phyloP scores from a whole-genome alignment of 2,888 invertebrate species.

The Limulus polyphemus region DNA sequence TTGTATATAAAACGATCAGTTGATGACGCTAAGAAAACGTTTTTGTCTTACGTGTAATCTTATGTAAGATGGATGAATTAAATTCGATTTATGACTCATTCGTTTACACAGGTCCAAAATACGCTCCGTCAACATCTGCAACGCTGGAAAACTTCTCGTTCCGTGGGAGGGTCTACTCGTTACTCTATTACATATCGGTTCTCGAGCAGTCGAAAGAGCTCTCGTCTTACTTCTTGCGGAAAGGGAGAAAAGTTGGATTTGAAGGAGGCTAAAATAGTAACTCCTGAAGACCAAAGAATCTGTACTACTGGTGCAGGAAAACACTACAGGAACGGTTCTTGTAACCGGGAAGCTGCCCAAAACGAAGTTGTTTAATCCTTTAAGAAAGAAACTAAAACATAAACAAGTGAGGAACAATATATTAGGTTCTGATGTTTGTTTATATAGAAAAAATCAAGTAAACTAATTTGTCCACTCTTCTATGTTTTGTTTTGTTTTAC shows the following conservation, averaged over 20 bases:
- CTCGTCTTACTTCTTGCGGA: conserved; percentile 6
- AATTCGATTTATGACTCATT: not conserved
- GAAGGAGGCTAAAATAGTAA: no score
- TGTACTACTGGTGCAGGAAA: not conserved
- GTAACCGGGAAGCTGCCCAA: conserved; percentile 13
- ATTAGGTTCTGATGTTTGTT: no score
- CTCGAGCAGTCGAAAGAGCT: conserved; percentile 13
- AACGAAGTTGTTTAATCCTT: conserved; percentile 10
- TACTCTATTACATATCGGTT: conserved; percentile 19
- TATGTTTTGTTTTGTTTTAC: no score
- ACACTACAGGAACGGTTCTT: conserved; percentile 16
- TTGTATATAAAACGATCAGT: not conserved
- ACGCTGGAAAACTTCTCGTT: conserved; percentile 50
- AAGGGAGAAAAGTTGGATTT: no score
- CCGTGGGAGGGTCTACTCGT: conserved; percentile 20
- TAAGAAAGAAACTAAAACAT: no score
- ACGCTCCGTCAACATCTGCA: conserved; percentile 67
- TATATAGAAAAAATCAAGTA: no score
- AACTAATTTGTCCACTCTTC: no score
- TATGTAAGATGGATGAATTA: not conserved
- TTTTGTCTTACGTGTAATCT: not conserved
- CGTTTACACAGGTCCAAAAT: conserved; percentile 44
- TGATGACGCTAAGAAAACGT: not conserved
- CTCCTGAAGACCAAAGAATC: no score
- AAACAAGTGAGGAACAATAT: no score